phyloP scores from a whole-genome alignment of 2,797 vertebrate genomes.

The Tamandua tetradactyla region DNA sequence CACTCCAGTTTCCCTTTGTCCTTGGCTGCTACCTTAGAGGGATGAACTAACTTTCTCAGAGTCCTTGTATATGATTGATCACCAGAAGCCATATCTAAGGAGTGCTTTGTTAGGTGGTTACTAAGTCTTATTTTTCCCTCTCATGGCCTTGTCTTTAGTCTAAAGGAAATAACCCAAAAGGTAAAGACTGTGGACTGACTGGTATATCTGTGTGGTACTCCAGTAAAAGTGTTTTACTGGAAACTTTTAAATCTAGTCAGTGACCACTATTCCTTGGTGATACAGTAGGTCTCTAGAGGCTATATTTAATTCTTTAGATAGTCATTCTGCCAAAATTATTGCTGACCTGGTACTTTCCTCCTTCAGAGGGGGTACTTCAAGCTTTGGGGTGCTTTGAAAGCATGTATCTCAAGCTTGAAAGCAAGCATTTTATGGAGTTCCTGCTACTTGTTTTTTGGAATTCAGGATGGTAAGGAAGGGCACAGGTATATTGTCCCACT shows the following conservation, averaged over 20 bases:
- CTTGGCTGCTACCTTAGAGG: not conserved
- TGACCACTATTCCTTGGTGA: slow-evolving; percentile 9
- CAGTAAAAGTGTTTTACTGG: slow-evolving; percentile 54
- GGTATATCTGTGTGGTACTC: slow-evolving; percentile 30
- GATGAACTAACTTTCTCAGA: not conserved
- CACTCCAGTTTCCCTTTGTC: not conserved
- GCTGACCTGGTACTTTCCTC: slow-evolving; percentile 37
- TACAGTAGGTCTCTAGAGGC: slow-evolving; percentile 45
- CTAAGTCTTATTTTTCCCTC: slow-evolving; percentile 21
- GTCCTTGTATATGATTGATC: not conserved
- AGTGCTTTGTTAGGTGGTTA: not conserved
- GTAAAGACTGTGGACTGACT: not conserved
- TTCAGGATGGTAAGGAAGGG: slow-evolving; percentile 34
- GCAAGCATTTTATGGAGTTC: not conserved
- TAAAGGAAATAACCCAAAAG: not conserved
- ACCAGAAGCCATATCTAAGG: not conserved
- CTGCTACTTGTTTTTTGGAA: slow-evolving; percentile 18
- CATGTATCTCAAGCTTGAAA: not conserved
- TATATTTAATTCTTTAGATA: slow-evolving; percentile 62
- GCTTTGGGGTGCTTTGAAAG: slow-evolving; percentile 14
- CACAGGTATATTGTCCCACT: not conserved
- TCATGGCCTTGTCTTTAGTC: slow-evolving; percentile 30
- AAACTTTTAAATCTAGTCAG: slow-evolving; percentile 59
- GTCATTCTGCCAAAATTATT: slow-evolving; percentile 51
- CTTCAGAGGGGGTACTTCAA: slow-evolving; percentile 22